Conservation (phyloP, 2,888 invertebrate species). For the Barypeithes pellucidus region DNA sequence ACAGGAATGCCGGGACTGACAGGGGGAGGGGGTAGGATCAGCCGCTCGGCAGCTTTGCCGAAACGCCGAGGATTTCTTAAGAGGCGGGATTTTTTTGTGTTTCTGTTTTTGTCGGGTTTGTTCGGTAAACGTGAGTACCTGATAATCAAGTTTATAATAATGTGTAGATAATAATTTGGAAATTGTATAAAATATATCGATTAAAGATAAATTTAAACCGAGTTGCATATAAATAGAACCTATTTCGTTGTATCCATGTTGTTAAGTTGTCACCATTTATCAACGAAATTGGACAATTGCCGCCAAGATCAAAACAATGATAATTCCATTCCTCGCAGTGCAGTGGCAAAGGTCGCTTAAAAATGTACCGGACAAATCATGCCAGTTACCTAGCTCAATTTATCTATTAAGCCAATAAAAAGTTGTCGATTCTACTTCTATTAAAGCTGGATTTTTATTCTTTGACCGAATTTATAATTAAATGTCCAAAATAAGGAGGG, state of each 20-base stretch:
- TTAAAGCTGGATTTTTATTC: too few relatives aligned
- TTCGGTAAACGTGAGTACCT: too few relatives aligned
- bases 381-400: constrained; percentile 21
- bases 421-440: constrained; percentile 2
- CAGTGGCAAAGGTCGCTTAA: constrained; percentile 27
- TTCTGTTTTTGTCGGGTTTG: too few relatives aligned
- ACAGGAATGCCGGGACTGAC: constrained; percentile 44
- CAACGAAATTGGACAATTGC: constrained; percentile 30
- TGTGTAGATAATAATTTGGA: too few relatives aligned
- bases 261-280: constrained; percentile 32
- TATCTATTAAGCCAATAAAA: constrained; percentile 23
- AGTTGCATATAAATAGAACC: neutral
- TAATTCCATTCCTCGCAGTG: neutral
- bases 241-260: constrained; percentile 23
- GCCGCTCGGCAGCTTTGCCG: constrained; percentile 1
- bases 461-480: too few relatives aligned
- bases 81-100: too few relatives aligned
- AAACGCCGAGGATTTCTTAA: neutral
- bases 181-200: too few relatives aligned
- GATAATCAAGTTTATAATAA: too few relatives aligned
- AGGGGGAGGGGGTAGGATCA: constrained; percentile 17
- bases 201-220: neutral
- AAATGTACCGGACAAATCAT: constrained; percentile 15
- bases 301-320: constrained; percentile 42
- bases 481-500: too few relatives aligned